Evolutionary conservation across 1,140 invertebrate genomes (phyloP).

Genomic region (Ectropis grisescens): DNA sequence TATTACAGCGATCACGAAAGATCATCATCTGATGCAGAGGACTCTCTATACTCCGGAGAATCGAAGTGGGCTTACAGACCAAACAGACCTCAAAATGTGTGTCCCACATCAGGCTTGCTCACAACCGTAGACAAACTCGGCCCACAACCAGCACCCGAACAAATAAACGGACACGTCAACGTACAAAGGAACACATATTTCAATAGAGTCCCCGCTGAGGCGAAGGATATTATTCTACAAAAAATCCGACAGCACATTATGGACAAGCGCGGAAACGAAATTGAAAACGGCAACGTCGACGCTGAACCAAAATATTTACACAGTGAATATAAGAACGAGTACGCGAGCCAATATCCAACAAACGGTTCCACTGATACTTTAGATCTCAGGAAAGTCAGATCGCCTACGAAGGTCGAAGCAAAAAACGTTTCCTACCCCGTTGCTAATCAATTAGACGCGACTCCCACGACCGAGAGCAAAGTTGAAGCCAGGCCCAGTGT

Average conservation of each 20-base stretch:
- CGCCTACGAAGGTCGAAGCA: slow-evolving; percentile 27
- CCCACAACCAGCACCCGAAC: slow-evolving; percentile 15
- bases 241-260: slow-evolving; percentile 68
- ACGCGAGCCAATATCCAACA: slow-evolving; percentile 27
- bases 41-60: slow-evolving; percentile 42
- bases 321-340: slow-evolving; percentile 40
- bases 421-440: slow-evolving; percentile 14
- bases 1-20: slow-evolving; percentile 56
- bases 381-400: slow-evolving; percentile 53
- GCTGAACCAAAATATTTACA: slow-evolving; percentile 33
- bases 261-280: slow-evolving; percentile 62
- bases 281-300: slow-evolving; percentile 20
- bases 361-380: slow-evolving; percentile 38
- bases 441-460: slow-evolving; percentile 32
- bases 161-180: slow-evolving; percentile 16
- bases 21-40: slow-evolving; percentile 46
- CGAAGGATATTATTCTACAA: slow-evolving; percentile 62
- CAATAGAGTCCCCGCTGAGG: slow-evolving; percentile 55
- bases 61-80: slow-evolving; percentile 34
- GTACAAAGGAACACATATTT: slow-evolving; percentile 36
- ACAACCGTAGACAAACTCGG: slow-evolving; percentile 61
- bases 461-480: slow-evolving; percentile 28
- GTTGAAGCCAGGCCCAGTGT: slow-evolving; percentile 25
- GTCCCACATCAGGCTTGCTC: slow-evolving; percentile 40
- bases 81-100: slow-evolving; percentile 5